Base-by-base conservation (phyloP, 2,888 invertebrate genomes). In the Lepidocyrtoides sp. region DNA sequence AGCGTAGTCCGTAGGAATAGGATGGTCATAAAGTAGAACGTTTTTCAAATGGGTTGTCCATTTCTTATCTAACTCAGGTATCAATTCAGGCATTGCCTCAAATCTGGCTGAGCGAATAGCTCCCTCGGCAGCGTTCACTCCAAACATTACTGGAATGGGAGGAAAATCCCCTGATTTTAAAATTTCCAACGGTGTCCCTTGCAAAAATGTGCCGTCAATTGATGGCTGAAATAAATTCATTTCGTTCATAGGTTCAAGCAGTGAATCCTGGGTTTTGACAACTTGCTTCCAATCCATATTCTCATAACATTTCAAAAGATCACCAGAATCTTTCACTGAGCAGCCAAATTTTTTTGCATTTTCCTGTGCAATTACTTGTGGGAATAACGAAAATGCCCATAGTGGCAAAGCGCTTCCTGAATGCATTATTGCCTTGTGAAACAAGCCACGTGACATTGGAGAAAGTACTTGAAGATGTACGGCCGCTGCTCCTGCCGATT, bases 361-460 rank as follows among this genome's bases (percentile, higher is more conserved):
- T 0, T 57, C 17, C 2, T 8, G 0, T 0, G 79, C 29, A 2
- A 29, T 36, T 2, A 57, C 20, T 10, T 12, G 1, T 1, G 57
- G 57, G 4, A 20, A 36, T 5, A 7, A 12, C 3, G 57, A 51
- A 32, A 57, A 57, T 10, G 51, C 32, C 54, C 57, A 81, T 2
- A 57, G 32, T 0, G 20, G 3, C 0, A 57, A 57, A 10, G 57
- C 57, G 4, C 14, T 26, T 0, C 63, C 79, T 5, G 63, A 63
- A 7, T 63, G 48, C 2, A 60, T 10, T 2, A 90, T 36, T 29
- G 90, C 90, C 8, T 77, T 32, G 14, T 75, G 85, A 44, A 90
- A 90, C 2, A 90, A 14, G 0, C 90, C 90, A 8, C 29, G 51
- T n/a, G 77, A 77, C 20, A 32, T 17, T 0, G 84, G 66, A n/a